phyloP scores from a whole-genome alignment of 2,113 vertebrate genomes.

The Chaenocephalus aceratus region DNA sequence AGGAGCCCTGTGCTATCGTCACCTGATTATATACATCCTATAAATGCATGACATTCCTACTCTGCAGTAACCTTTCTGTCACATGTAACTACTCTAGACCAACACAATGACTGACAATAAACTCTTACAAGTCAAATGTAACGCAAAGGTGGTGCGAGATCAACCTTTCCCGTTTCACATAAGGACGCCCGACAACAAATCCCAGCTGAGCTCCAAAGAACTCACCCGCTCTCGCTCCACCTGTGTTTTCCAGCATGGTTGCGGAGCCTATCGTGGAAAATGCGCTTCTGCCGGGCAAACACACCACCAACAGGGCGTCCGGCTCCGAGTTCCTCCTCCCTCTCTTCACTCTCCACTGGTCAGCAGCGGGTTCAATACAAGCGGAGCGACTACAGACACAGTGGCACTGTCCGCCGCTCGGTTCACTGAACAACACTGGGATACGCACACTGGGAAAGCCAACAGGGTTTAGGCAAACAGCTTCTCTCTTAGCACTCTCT shows the following conservation, averaged over 20 bases:
- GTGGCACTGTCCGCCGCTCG: conserved; percentile 71
- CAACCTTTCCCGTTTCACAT: not conserved
- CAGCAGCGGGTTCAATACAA: conserved; percentile 70
- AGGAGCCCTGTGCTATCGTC: not conserved
- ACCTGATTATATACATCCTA: not conserved
- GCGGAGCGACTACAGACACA: conserved; percentile 65
- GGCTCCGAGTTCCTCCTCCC: conserved; percentile 50
- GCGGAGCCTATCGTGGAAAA: conserved; percentile 61
- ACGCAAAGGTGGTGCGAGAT: not conserved
- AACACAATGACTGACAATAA: not conserved
- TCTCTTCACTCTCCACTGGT: conserved; percentile 72
- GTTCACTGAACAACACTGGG: conserved; percentile 76
- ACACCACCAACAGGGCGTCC: conserved; percentile 64
- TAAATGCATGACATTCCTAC: not conserved
- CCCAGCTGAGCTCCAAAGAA: conserved; percentile 33
- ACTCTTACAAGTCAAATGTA: not conserved
- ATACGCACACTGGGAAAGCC: conserved; percentile 70
- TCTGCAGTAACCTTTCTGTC: conserved; percentile 4
- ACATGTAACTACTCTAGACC: not conserved
- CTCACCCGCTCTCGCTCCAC: conserved; percentile 79
- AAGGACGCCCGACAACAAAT: conserved; percentile 2
- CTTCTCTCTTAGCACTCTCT: conserved; percentile 52
- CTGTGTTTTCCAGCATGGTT: conserved; percentile 81
- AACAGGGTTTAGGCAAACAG: conserved; percentile 72
- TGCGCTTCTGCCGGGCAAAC: conserved; percentile 48